Evolutionary conservation across 1,140 invertebrate genomes (phyloP).

Genomic region (Apocrypta bakeri): DNA sequence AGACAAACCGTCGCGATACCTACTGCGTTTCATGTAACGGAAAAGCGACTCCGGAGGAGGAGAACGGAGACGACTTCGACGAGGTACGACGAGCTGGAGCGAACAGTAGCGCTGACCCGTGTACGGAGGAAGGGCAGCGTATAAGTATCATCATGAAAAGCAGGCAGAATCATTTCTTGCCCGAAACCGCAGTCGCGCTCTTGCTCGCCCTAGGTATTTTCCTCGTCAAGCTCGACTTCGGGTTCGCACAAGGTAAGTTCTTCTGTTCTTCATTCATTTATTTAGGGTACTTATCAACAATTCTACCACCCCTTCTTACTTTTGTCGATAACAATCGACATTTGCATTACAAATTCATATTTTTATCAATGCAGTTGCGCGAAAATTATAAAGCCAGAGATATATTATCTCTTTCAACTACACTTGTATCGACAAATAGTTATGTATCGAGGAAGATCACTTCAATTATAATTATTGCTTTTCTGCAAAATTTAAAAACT

Average conservation of each 20-base stretch:
- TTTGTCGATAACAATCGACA: not conserved
- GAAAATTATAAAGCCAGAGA: not conserved
- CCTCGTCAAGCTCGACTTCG: conserved; percentile 64
- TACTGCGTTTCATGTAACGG: not conserved
- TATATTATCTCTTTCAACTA: not conserved
- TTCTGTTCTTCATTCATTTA: not conserved
- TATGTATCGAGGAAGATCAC: not conserved
- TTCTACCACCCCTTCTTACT: not conserved
- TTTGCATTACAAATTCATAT: not conserved
- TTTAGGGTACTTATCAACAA: not conserved
- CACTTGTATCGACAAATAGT: not conserved
- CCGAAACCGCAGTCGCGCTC: conserved; percentile 58
- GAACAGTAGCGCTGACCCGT: not conserved
- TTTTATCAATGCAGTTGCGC: not conserved
- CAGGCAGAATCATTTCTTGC: conserved; percentile 13
- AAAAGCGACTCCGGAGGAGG: not conserved
- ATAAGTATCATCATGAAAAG: conserved; percentile 14
- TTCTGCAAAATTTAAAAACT: not conserved
- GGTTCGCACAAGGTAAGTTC: conserved; percentile 70
- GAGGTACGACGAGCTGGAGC: conserved; percentile 59
- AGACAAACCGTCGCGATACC: not conserved
- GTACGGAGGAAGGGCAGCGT: conserved; percentile 10
- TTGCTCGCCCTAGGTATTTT: conserved; percentile 50
- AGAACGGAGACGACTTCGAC: conserved; percentile 14
- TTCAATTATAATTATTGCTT: not conserved